Percentiles rank a stretch among this genome's conserved stretches.
These are phyloP conservation scores for Thryonomys swinderianus DNA, from an alignment of 2,113 vertebrate genomes.

Conservation along the genomic window DNA sequence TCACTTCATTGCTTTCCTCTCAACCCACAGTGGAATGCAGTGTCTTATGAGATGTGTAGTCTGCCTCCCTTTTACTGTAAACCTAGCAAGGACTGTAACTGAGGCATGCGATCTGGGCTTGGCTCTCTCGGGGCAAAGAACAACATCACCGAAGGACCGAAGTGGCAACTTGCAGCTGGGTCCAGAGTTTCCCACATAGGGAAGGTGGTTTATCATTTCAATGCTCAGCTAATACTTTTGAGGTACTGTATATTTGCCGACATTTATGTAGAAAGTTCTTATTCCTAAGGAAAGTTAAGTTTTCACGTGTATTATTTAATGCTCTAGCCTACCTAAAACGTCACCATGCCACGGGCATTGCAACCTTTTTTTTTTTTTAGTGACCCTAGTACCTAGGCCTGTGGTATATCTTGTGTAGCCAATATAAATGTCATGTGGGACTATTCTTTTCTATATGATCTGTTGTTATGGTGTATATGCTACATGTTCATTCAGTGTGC, in stretches of 20 bases:
- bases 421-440: fast-evolving
- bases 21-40: neutral
- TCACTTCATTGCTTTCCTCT: neutral
- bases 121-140: neutral
- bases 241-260: conserved; percentile 34
- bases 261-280: neutral
- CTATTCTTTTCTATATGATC: neutral
- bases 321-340: neutral
- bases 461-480: neutral
- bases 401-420: neutral
- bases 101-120: fast-evolving
- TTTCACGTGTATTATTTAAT: conserved; percentile 1
- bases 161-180: neutral
- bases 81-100: neutral
- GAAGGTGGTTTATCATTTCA: neutral
- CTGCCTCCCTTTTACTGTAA: neutral
- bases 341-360: neutral
- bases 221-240: neutral
- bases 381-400: neutral
- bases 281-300: neutral
- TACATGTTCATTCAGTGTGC: neutral
- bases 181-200: too few species aligned
- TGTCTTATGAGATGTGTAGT: neutral
- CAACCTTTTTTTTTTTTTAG: neutral
- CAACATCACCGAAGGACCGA: neutral